Evolutionary conservation across 2,113 vertebrate genomes (phyloP), one percentile per base, ranked within the genome.

Genomic region (Ceuthmochares aereus): DNA sequence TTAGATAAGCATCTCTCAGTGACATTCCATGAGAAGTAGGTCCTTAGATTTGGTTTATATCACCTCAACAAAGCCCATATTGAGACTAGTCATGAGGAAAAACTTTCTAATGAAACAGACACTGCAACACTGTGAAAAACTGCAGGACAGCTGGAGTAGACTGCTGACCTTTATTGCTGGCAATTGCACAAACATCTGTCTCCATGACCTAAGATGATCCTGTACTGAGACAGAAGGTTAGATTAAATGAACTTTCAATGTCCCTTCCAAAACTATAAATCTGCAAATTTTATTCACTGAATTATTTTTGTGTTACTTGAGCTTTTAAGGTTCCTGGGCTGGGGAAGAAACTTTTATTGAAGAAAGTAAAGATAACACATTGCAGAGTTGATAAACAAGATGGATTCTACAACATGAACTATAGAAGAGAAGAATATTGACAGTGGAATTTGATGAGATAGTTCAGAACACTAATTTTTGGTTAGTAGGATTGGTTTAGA

Each of bases 161-260:
- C 69, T 56, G 37, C 18, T 93, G 73, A 68, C 40, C 34, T 76
- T 94, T 85, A 40, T 56, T 85, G 66, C 3, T 90, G 87, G 85
- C 84, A 94, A 36, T n/a, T 85, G 32, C 25, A 72, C 66, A 91
- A 96, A 96, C 78, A 94, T 91, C 92, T 94, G 81, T 64, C 58
- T 91, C 58, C 8, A 5, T 79, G 90, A 93, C 78, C 87, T 91
- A 30, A 93, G 58, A 68, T 78, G 93, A 91, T 87, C 82, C 26
- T 60, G 20, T 64, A 75, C 3, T 47, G 58, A 82, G 43, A 22
- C 69, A 79, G 60, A 78, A 81, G 37, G 27, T 76, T 22, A 85
- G 79, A 89, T 66, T 79, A 80, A 80, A 86, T 54, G 56, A 93
- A 80, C 27, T 70, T 70, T 10, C n/a, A 70, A 37, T 81, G 72